Evolutionary conservation across 1,140 invertebrate genomes (phyloP), one percentile per base, ranked within the genome.

Genomic region (Melitaea cinxia): DNA sequence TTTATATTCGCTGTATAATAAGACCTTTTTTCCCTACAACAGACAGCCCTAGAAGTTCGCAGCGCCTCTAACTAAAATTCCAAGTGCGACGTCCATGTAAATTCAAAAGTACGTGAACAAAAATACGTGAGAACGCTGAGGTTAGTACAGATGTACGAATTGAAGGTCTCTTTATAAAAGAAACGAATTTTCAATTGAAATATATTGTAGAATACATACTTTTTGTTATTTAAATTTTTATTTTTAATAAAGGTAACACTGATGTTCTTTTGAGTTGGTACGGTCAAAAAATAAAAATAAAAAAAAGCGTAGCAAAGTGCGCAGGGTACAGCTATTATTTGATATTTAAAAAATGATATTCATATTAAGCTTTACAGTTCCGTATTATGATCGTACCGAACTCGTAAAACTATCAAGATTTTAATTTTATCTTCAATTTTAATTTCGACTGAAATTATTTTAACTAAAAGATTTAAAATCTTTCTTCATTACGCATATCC

Each of bases 21-120:
- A n/a, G n/a, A n/a, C n/a, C n/a, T n/a, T n/a, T n/a, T n/a, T n/a
- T n/a, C n/a, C n/a, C n/a, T n/a, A n/a, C n/a, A n/a, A n/a, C n/a
- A n/a, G 54, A 7, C 56, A 58, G 12, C 56, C 56, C 56, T 58
- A 47, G 10, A 28, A 2, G 5, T 5, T 17, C 10, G 30, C 59
- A 66, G 62, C 61, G 64, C 37, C 64, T 56, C 67, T 56, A 37
- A 33, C 56, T 50, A 70, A 78, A 79, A 73, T 75, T 72, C 56
- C 59, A 58, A 35, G 75, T 74, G 77, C 73, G 72, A 75, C 68
- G 47, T 1, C 65, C 72, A 75, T 77, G 72, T 66, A 76, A 73
- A 70, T 56, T 47, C 7, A 45, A 49, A 64, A 64, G 17, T 59
- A 70, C 65, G 56, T 73, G 65, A 73, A 68, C 65, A 63, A 62